Evolutionary conservation across 2,888 invertebrate genomes (phyloP).

Genomic region (Sepioteuthis lessoniana): DNA sequence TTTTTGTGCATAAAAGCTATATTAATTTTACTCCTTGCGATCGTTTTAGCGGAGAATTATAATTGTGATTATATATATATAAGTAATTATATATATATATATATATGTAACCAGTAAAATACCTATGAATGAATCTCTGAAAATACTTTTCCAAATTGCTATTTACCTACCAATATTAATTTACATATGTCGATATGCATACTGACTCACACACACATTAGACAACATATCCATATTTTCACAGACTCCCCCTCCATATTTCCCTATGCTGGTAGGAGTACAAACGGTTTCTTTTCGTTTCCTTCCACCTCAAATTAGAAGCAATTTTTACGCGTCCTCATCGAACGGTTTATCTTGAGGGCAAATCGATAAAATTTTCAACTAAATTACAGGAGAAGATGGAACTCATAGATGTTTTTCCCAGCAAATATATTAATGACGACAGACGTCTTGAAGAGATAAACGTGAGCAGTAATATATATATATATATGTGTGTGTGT

Average conservation of each 20-base stretch:
- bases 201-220: fast-evolving
- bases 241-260: neutral
- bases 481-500: too few species aligned
- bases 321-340: neutral
- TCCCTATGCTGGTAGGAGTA: neutral
- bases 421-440: neutral
- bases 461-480: neutral
- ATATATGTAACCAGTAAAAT: neutral
- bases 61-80: neutral
- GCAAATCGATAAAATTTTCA: neutral
- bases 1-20: too few species aligned
- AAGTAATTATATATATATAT: neutral
- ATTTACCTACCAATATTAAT: neutral
- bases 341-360: neutral
- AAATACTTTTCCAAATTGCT: too few species aligned
- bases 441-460: neutral
- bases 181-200: neutral
- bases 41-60: too few species aligned
- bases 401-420: neutral
- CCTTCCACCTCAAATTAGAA: constrained; percentile 7
- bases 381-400: neutral
- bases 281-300: neutral
- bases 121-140: neutral
- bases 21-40: too few species aligned
- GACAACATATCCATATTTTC: neutral